phyloP scores from a whole-genome alignment of 92 coral and sea anemone species.

The Phenganax stokvisi region DNA sequence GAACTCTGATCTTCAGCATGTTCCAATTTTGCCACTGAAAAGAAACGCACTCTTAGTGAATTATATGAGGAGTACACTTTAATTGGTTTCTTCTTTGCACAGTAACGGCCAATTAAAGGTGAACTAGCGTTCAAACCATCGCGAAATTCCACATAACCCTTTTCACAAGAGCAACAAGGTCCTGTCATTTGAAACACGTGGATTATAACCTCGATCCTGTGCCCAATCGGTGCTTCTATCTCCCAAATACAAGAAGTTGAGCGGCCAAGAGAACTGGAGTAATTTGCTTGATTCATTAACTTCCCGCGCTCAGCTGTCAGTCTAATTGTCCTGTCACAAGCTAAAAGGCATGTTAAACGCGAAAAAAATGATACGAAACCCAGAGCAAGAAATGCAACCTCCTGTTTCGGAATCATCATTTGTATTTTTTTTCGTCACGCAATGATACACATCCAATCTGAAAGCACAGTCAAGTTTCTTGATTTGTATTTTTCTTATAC shows the following conservation, averaged over 20 bases:
- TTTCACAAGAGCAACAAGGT: conserved; percentile 77
- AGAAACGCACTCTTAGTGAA: conserved; percentile 62
- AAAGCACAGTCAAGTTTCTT: neutral
- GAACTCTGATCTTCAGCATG: conserved; percentile 43
- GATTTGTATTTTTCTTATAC: too few species aligned
- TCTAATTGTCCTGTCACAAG: neutral
- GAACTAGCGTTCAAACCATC: conserved; percentile 71
- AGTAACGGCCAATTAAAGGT: conserved; percentile 79
- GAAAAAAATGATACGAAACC: neutral
- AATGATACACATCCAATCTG: neutral
- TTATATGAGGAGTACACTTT: conserved; percentile 66
- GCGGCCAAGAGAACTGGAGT: neutral
- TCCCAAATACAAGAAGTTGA: conserved; percentile 62
- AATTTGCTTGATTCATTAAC: conserved; percentile 7
- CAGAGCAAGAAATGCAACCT: neutral
- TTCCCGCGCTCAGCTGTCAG: conserved; percentile 21
- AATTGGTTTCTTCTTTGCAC: conserved; percentile 71
- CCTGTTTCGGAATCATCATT: neutral
- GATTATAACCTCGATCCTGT: conserved; percentile 66
- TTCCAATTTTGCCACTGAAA: conserved; percentile 58
- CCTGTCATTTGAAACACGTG: conserved; percentile 72
- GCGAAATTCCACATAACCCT: conserved; percentile 82
- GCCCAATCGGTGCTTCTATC: conserved; percentile 54
- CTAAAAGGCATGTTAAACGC: neutral
- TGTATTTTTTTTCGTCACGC: neutral